These are phyloP conservation scores for Microcebus lehilahytsara DNA, from an alignment of 2,113 vertebrate genomes.

Conservation along the genomic window DNA sequence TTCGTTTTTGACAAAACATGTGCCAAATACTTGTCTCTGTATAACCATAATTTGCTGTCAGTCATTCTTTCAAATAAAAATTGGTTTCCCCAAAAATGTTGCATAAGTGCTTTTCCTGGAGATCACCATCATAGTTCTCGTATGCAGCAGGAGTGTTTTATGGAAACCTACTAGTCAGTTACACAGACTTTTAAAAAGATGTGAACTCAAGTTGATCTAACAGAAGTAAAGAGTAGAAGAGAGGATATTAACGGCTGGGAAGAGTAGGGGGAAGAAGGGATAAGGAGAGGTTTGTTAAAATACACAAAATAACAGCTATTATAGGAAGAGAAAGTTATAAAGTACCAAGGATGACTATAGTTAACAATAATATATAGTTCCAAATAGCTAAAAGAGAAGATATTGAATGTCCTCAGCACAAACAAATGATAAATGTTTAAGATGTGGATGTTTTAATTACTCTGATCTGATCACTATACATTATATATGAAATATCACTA, in stretches of 20 bases:
- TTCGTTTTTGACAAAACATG: background rate
- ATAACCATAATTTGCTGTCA: background rate
- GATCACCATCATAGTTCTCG: accelerated
- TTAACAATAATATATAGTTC: background rate
- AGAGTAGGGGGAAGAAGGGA: background rate
- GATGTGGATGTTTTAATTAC: background rate
- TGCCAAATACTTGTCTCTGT: background rate
- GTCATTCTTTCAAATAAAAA: background rate
- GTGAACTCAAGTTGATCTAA: background rate
- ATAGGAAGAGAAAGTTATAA: background rate
- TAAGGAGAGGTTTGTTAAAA: background rate
- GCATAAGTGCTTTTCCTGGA: background rate
- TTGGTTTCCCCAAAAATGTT: background rate
- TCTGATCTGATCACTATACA: background rate
- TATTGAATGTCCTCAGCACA: background rate
- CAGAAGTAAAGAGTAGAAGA: background rate
- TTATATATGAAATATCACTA: background rate
- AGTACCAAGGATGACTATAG: background rate
- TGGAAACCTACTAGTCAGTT: background rate
- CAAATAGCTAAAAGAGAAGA: background rate
- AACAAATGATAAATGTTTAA: background rate
- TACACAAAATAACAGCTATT: background rate
- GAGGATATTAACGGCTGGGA: background rate
- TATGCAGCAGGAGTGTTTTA: background rate
- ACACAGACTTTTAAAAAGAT: background rate